phyloP scores from a whole-genome alignment of 2,797 vertebrate species.

The Oreochromis grahami region DNA sequence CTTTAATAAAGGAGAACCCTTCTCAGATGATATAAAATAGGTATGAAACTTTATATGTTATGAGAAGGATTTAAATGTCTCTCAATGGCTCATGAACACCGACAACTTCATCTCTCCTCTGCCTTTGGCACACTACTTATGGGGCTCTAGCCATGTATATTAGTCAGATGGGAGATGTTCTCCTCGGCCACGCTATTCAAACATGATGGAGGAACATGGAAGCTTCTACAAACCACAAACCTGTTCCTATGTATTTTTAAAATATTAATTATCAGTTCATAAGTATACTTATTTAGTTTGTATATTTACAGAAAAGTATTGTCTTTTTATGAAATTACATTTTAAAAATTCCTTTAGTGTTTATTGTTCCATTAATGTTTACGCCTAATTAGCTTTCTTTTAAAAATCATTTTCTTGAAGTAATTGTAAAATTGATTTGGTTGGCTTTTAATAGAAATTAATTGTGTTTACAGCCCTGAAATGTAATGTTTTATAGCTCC shows the following conservation, averaged over 20 bases:
- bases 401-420: accelerated
- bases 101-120: background rate
- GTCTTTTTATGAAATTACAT: too few relatives aligned
- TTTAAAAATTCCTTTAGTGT: too few relatives aligned
- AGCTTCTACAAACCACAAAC: too few relatives aligned
- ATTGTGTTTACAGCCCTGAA: background rate
- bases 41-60: too few relatives aligned
- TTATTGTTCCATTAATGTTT: too few relatives aligned
- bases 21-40: accelerated
- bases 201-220: background rate
- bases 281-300: background rate
- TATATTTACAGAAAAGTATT: too few relatives aligned
- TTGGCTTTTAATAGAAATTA: background rate
- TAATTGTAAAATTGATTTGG: background rate
- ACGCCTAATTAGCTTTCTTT: background rate
- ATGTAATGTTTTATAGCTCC: background rate
- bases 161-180: background rate
- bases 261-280: background rate
- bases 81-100: too few relatives aligned
- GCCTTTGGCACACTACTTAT: background rate
- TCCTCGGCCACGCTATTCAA: background rate
- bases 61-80: too few relatives aligned
- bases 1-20: background rate
- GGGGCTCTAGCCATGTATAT: background rate
- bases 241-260: accelerated